phyloP scores from a whole-genome alignment of 2,113 vertebrate species.

The Plectropomus leopardus region DNA sequence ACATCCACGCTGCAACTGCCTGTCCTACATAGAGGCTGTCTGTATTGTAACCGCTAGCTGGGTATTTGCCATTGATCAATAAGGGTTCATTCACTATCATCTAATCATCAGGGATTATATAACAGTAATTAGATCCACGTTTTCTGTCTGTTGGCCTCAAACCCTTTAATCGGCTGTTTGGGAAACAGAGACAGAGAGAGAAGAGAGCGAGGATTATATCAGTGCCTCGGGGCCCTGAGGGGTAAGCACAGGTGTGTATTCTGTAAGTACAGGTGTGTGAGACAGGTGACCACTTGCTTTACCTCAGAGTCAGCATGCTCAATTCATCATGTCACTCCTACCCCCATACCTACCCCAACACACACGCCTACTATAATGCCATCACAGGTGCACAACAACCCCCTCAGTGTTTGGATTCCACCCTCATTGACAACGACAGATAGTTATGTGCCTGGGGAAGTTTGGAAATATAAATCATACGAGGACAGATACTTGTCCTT shows the following conservation, averaged over 20 bases:
- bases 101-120: slow-evolving; percentile 52
- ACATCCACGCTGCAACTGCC: slow-evolving; percentile 24
- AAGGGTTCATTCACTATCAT: slow-evolving; percentile 46
- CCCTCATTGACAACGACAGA: slow-evolving; percentile 56
- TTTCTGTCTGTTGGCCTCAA: slow-evolving; percentile 32
- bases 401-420: slow-evolving; percentile 75
- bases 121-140: slow-evolving; percentile 52
- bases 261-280: slow-evolving; percentile 78
- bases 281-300: slow-evolving; percentile 71
- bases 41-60: background rate
- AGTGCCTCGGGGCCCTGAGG: slow-evolving; percentile 29
- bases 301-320: slow-evolving; percentile 48
- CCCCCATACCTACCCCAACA: slow-evolving; percentile 36
- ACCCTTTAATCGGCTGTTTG: slow-evolving; percentile 54
- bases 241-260: slow-evolving; percentile 74
- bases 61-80: slow-evolving; percentile 50
- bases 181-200: slow-evolving; percentile 56
- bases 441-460: background rate
- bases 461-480: slow-evolving; percentile 30
- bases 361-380: slow-evolving; percentile 17
- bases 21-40: slow-evolving; percentile 3
- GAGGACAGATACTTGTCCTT: slow-evolving; percentile 9
- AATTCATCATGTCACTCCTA: slow-evolving; percentile 58
- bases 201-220: slow-evolving; percentile 52
- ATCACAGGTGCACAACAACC: slow-evolving; percentile 67